Percentiles rank a stretch among this genome's conserved stretches.
Conservation (phyloP, 37 sponge, comb jelly and placozoan species). For the Amphimedon queenslandica region DNA sequence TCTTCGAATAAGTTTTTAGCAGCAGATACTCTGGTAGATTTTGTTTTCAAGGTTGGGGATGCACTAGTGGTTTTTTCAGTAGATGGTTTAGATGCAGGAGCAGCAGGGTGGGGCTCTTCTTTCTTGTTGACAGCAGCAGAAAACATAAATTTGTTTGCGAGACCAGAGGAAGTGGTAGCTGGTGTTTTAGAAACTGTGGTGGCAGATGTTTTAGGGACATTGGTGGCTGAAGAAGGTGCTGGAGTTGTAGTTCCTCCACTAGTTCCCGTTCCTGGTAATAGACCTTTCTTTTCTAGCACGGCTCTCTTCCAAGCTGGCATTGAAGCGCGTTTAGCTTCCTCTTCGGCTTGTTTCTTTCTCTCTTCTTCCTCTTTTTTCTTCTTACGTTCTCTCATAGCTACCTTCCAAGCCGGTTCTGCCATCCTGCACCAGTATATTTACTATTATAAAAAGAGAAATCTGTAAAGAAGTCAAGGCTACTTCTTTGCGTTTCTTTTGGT, state of each 20-base stretch:
- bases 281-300: background rate
- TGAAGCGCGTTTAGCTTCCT: slow-evolving; percentile 10
- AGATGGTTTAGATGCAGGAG: no score
- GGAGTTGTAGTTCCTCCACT: background rate
- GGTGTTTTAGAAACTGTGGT: no score
- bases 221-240: background rate
- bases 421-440: slow-evolving; percentile 1
- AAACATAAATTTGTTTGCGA: no score
- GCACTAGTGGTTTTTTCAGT: no score
- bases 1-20: no score
- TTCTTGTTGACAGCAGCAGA: no score
- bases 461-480: background rate
- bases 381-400: slow-evolving; percentile 58
- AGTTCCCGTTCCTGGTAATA: background rate
- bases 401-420: slow-evolving; percentile 75
- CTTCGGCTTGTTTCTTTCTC: slow-evolving; percentile 41
- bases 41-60: no score
- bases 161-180: no score
- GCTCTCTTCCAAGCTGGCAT: background rate
- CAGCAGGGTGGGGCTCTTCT: no score
- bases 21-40: no score
- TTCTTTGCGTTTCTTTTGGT: background rate
- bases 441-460: background rate
- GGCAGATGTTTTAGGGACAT: no score
- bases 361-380: slow-evolving; percentile 69